Percentiles rank a stretch among this genome's conserved stretches.
phyloP scores from a whole-genome alignment of 2,888 invertebrate genomes.

The Geotrupes spiniger region DNA sequence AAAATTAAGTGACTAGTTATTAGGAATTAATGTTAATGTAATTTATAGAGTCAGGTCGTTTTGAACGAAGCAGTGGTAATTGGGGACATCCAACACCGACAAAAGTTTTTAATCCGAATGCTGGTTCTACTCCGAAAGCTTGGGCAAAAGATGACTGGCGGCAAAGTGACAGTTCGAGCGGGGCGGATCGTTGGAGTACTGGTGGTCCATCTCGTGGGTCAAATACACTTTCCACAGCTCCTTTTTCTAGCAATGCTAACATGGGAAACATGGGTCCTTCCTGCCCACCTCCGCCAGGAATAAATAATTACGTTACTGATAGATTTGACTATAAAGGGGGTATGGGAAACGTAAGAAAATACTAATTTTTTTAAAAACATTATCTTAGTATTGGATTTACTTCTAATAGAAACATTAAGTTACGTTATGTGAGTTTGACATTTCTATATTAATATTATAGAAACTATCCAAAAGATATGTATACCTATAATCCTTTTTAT shows the following conservation, averaged over 20 bases:
- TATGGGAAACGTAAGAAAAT: conserved; percentile 35
- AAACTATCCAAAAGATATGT: no score
- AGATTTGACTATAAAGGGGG: conserved; percentile 40
- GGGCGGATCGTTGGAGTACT: conserved; percentile 34
- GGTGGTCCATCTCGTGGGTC: conserved; percentile 26
- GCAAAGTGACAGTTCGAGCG: conserved; percentile 21
- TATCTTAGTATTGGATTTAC: not conserved
- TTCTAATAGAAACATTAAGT: no score
- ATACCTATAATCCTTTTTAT: no score
- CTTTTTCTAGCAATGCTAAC: conserved; percentile 38
- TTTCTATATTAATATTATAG: no score
- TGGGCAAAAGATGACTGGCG: conserved; percentile 33
- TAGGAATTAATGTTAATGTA: not conserved
- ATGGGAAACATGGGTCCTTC: conserved; percentile 37
- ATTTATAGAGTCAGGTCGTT: conserved; percentile 33
- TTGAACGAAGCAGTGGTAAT: conserved; percentile 30
- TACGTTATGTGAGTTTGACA: no score
- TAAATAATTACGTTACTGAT: conserved; percentile 43
- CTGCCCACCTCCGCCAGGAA: conserved; percentile 47
- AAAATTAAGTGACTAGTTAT: conserved; percentile 4
- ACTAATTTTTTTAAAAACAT: conserved; percentile 24
- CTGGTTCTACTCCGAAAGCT: conserved; percentile 24
- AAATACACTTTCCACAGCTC: conserved; percentile 23
- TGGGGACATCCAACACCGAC: conserved; percentile 31
- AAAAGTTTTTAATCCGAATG: conserved; percentile 25